These are phyloP conservation scores for Sinhomidia bicolor DNA, from an alignment of 2,888 invertebrate genomes.

Conservation along the genomic window DNA sequence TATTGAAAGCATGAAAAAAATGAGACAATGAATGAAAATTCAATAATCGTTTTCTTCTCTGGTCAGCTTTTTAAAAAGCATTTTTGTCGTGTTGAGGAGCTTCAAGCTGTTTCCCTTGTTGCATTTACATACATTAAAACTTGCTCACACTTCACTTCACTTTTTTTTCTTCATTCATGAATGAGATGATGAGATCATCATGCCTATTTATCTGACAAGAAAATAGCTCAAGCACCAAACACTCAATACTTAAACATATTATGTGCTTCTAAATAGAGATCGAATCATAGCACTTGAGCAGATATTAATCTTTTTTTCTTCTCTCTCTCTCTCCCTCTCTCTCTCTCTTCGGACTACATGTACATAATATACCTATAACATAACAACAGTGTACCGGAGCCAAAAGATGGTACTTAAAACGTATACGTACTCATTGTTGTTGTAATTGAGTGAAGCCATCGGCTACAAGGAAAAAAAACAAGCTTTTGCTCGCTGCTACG, in stretches of 20 bases:
- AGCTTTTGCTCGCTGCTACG: background rate
- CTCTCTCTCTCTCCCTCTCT: too few species aligned
- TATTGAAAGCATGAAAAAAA: constrained; percentile 33
- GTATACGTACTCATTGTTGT: background rate
- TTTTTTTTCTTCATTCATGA: constrained; percentile 62
- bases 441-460: constrained; percentile 39
- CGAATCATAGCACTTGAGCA: background rate
- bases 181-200: constrained; percentile 66
- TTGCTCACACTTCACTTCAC: constrained; percentile 54
- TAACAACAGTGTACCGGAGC: constrained; percentile 28
- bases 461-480: constrained; percentile 31
- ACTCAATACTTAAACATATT: background rate
- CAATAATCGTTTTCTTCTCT: constrained; percentile 35
- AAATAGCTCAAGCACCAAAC: constrained; percentile 48
- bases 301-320: constrained; percentile 10
- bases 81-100: constrained; percentile 46
- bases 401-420: constrained; percentile 36
- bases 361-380: background rate
- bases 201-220: constrained; percentile 52
- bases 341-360: background rate
- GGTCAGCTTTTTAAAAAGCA: constrained; percentile 35
- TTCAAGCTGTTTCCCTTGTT: constrained; percentile 58
- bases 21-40: constrained; percentile 48
- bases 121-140: constrained; percentile 55
- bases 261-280: background rate